Conservation (phyloP, 1,140 invertebrate species). For the Drosophila repleta region DNA sequence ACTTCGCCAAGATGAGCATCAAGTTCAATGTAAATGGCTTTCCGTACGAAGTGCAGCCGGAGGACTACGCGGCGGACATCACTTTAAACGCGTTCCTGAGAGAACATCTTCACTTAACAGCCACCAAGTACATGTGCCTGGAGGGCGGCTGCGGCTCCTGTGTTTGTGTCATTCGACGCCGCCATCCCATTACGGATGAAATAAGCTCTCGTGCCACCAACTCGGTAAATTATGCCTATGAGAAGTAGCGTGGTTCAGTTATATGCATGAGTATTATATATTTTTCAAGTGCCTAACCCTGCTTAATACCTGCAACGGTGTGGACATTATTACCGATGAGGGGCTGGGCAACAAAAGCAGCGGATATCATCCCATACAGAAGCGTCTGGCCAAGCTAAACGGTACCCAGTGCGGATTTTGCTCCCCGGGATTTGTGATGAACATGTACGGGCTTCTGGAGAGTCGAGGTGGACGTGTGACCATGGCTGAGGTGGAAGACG, state of each 20-base stretch:
- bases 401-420: slow-evolving; percentile 93
- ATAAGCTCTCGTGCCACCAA: slow-evolving; percentile 88
- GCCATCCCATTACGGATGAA: slow-evolving; percentile 85
- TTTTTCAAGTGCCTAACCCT: slow-evolving; percentile 87
- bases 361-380: slow-evolving; percentile 90
- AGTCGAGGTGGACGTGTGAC: slow-evolving; percentile 85
- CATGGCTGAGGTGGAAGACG: slow-evolving; percentile 90
- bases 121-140: slow-evolving; percentile 92
- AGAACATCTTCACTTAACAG: slow-evolving; percentile 87
- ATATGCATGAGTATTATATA: background rate
- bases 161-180: slow-evolving; percentile 87
- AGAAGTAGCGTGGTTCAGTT: background rate
- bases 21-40: slow-evolving; percentile 69
- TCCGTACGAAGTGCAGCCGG: slow-evolving; percentile 59
- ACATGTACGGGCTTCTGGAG: slow-evolving; percentile 88
- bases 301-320: slow-evolving; percentile 88
- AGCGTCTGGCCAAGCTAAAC: slow-evolving; percentile 87
- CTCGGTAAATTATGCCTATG: slow-evolving; percentile 86
- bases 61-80: slow-evolving; percentile 84
- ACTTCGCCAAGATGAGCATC: slow-evolving; percentile 57
- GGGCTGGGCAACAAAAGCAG: slow-evolving; percentile 88
- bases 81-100: slow-evolving; percentile 89
- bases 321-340: slow-evolving; percentile 91
- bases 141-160: slow-evolving; percentile 94
- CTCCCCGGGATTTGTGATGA: slow-evolving; percentile 93